Conservation (phyloP, 2,797 vertebrate genomes). For the Helostoma temminkii region DNA sequence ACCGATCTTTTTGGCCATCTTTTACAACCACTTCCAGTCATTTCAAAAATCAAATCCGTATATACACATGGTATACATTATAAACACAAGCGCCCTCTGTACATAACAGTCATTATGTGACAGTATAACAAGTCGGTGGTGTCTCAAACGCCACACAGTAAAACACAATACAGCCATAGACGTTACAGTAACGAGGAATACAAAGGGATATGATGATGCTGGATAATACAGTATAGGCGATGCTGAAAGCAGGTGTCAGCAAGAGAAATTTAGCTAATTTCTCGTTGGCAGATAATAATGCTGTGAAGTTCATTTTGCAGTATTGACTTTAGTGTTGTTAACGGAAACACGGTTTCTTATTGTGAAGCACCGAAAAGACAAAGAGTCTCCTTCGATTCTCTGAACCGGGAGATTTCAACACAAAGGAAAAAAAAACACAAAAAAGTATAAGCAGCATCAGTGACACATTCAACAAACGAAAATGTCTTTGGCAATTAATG, state of each 20-base stretch:
- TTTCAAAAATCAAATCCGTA: conserved; percentile 45
- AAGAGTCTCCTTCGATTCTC: conserved; percentile 50
- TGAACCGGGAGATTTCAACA: conserved; percentile 67
- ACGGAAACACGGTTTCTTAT: conserved; percentile 20
- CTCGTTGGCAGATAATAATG: conserved; percentile 13
- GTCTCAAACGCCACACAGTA: conserved; percentile 70
- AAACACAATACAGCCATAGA: conserved; percentile 29
- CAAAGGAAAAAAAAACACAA: conserved; percentile 1
- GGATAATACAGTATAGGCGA: conserved; percentile 30
- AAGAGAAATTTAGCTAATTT: conserved; percentile 3
- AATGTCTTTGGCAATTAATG: conserved; percentile 69
- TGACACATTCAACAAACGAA: conserved; percentile 41
- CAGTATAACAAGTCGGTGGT: conserved; percentile 28
- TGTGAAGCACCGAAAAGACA: conserved; percentile 47
- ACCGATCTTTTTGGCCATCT: conserved; percentile 24
- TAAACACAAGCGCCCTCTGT: conserved; percentile 67
- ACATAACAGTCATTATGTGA: conserved; percentile 44
- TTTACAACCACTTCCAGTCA: conserved; percentile 68
- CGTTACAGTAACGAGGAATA: conserved; percentile 42
- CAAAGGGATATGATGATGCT: conserved; percentile 15
- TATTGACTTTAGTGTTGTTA: conserved; percentile 37
- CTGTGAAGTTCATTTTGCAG: conserved; percentile 5
- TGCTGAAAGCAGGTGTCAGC: conserved; percentile 26
- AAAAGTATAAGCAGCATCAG: conserved; percentile 47
- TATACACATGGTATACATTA: conserved; percentile 67